Percentiles rank a stretch among this genome's conserved stretches.
These are phyloP conservation scores for Forficula auricularia DNA, from an alignment of 1,140 invertebrate genomes.

Conservation along the genomic window DNA sequence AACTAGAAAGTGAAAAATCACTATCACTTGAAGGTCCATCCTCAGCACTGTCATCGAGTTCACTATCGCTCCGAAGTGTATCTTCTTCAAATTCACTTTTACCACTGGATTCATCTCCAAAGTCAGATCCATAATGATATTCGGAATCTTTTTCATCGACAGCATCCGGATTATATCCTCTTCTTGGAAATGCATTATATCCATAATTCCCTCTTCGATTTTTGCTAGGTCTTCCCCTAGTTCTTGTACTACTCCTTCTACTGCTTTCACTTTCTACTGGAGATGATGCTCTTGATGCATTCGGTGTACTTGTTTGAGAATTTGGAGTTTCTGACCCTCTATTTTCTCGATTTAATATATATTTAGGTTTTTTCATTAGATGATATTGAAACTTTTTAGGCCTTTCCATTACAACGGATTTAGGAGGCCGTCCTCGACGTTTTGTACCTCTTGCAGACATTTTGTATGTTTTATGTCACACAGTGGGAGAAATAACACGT, in stretches of 20 bases:
- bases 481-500: conserved; percentile 23
- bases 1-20: conserved; percentile 66
- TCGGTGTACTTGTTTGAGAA: conserved; percentile 53
- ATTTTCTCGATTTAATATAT: conserved; percentile 47
- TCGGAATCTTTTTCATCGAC: conserved; percentile 67
- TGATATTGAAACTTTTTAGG: conserved; percentile 70
- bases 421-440: conserved; percentile 71
- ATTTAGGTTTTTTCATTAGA: conserved; percentile 81
- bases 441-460: conserved; percentile 73
- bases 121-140: conserved; percentile 78
- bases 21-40: conserved; percentile 55
- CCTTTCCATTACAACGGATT: conserved; percentile 65
- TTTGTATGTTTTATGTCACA: conserved; percentile 27
- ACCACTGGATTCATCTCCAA: conserved; percentile 67
- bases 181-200: conserved; percentile 33
- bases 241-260: conserved; percentile 40
- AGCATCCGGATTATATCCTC: conserved; percentile 52
- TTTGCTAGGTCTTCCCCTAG: conserved; percentile 16
- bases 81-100: conserved; percentile 61
- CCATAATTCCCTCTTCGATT: conserved; percentile 21
- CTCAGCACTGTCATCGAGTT: conserved; percentile 41
- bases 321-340: conserved; percentile 42
- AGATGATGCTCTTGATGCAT: conserved; percentile 51
- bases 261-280: conserved; percentile 50
- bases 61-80: conserved; percentile 39